These are phyloP conservation scores for Ceyx erithaca DNA, from an alignment of 2,797 vertebrate species.

Conservation along the genomic window DNA sequence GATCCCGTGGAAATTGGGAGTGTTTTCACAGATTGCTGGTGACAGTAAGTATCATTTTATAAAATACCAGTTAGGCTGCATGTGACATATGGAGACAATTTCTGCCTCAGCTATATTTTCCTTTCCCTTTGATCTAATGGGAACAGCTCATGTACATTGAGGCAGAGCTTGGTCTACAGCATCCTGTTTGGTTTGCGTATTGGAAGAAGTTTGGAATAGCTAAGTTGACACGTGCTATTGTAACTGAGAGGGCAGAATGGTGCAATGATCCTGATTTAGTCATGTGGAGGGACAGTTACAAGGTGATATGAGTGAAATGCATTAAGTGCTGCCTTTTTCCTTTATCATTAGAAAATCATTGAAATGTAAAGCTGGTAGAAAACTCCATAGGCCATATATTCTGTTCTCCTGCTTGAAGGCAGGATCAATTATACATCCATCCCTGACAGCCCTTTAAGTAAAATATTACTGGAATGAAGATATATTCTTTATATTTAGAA, in stretches of 20 bases:
- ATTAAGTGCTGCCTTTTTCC: conserved; percentile 25
- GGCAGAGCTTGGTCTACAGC: background rate
- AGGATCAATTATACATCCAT: conserved; percentile 51
- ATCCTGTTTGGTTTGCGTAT: background rate
- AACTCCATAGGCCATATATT: conserved; percentile 32
- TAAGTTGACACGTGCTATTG: background rate
- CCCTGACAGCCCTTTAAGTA: conserved; percentile 33
- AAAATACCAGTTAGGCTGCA: conserved; percentile 17
- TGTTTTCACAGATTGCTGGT: conserved; percentile 44
- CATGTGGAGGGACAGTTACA: background rate
- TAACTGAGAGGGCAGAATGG: background rate
- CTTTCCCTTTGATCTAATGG: conserved; percentile 49
- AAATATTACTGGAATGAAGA: conserved; percentile 40
- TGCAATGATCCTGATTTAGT: background rate
- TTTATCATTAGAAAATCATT: conserved; percentile 41
- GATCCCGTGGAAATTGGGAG: conserved; percentile 2
- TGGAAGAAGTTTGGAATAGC: background rate
- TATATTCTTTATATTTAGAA: conserved; percentile 59
- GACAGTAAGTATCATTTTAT: conserved; percentile 32
- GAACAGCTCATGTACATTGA: background rate
- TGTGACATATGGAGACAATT: conserved; percentile 52
- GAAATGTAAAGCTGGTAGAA: conserved; percentile 48
- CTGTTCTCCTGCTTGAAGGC: conserved; percentile 7
- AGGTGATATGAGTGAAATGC: conserved; percentile 32
- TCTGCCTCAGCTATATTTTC: conserved; percentile 46